Conservation (phyloP, 2,888 invertebrate genomes). For the Laothoe populi region DNA sequence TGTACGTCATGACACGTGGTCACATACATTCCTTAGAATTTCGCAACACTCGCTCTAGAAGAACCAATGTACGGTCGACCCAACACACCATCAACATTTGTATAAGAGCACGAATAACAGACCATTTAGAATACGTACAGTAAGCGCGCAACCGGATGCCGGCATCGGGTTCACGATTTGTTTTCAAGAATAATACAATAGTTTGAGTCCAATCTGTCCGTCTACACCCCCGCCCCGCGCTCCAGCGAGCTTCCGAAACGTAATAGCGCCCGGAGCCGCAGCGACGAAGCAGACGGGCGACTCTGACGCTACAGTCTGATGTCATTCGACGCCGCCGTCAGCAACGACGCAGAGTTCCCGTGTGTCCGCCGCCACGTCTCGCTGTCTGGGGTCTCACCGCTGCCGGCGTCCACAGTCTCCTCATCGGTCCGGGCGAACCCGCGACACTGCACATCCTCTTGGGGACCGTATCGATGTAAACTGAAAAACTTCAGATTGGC, state of each 20-base stretch:
- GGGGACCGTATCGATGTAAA: conserved; percentile 76
- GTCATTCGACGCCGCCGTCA: conserved; percentile 65
- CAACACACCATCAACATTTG: conserved; percentile 19
- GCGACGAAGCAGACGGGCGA: conserved; percentile 12
- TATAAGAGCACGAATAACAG: conserved; percentile 20
- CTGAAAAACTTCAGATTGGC: conserved; percentile 75
- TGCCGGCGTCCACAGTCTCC: conserved; percentile 38
- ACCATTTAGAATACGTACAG: conserved; percentile 22
- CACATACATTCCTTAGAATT: conserved; percentile 49
- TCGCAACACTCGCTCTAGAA: conserved; percentile 70
- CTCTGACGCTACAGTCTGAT: conserved; percentile 59
- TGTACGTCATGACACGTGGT: conserved; percentile 56
- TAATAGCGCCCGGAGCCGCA: conserved; percentile 6
- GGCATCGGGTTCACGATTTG: conserved; percentile 16
- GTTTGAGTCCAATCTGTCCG: not conserved
- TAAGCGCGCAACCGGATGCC: conserved; percentile 19
- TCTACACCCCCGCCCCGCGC: conserved; percentile 18
- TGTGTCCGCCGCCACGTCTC: conserved; percentile 46
- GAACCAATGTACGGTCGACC: conserved; percentile 69
- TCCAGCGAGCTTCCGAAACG: conserved; percentile 3
- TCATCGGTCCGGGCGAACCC: conserved; percentile 48
- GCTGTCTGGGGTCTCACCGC: conserved; percentile 35
- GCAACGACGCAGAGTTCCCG: conserved; percentile 47
- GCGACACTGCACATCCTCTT: conserved; percentile 58
- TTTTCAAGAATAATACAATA: conserved; percentile 6